Evolutionary conservation across 2,113 vertebrate genomes (phyloP), one percentile per base, ranked within the genome.

Genomic region (Chaetops frenatus): DNA sequence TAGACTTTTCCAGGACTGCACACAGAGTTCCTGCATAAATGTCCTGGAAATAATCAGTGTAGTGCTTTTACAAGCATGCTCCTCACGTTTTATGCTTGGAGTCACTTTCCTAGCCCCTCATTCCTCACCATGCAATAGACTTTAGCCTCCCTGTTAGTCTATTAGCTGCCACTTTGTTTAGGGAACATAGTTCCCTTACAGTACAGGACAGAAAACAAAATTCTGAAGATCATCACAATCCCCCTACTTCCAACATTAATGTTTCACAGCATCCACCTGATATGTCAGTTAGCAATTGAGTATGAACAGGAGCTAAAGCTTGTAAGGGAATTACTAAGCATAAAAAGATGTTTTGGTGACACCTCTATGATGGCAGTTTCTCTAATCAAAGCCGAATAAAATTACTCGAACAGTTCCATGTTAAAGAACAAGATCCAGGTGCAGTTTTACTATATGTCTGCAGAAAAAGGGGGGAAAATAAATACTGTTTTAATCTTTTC

Each of bases 1-100:
- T 10, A 86, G 62, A 53, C 80, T 92, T 90, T 94, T 95, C 86
- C 62, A 77, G 50, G 71, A 88, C 40, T 88, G 36, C 54, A 86
- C 44, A 82, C 13, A 81, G 42, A 76, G 50, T n/a, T 88, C 72
- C 64, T 73, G 72, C 47, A 64, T 73, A 73, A 69, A 84, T 23
- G 42, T 86, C 60, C 77, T 87, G 64, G 50, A 96, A 91, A 87
- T 61, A 91, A 80, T 57, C 40, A 69, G 12, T 12, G 29, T 38
- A 77, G 35, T 40, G 23, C 70, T 90, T 65, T 66, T 81, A 48
- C 28, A 88, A 93, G 65, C 78, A 87, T 7, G 10, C 14, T 74
- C 20, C 56, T 64, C 82, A 81, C 40, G 21, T 94, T 76, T 57
- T 57, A n/a, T 19, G 16, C 36, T 78, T 83, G 18, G 56, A 94